A percentile compares a stretch with the other conserved stretches of the same genome.
phyloP scores from a whole-genome alignment of 2,113 vertebrate genomes.

The Corythaixoides concolor region DNA sequence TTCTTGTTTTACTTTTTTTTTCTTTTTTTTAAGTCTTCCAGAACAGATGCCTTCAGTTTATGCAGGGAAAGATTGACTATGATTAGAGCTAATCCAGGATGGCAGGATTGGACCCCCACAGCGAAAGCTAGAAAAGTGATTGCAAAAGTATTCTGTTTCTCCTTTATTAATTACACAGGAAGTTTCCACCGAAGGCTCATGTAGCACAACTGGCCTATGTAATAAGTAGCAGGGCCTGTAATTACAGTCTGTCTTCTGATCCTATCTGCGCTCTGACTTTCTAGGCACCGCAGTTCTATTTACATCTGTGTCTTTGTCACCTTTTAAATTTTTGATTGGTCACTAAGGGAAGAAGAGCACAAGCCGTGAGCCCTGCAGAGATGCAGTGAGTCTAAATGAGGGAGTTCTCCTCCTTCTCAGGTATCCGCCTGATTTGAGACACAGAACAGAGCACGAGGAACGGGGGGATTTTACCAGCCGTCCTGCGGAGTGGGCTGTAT shows the following conservation, averaged over 20 bases:
- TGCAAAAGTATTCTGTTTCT: conserved; percentile 66
- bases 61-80: conserved; percentile 31
- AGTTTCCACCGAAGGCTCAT: conserved; percentile 59
- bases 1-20: no score
- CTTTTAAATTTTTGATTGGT: conserved; percentile 51
- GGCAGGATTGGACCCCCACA: conserved; percentile 61
- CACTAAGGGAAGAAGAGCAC: not conserved
- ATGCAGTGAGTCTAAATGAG: not conserved
- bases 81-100: conserved; percentile 61
- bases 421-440: not conserved
- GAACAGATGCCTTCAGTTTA: conserved; percentile 60
- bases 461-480: not conserved
- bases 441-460: not conserved
- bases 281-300: conserved; percentile 34
- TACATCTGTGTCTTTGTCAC: conserved; percentile 41
- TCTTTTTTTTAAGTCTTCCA: not conserved
- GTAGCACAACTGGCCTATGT: conserved; percentile 60
- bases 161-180: conserved; percentile 65
- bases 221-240: conserved; percentile 68
- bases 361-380: rapidly evolving
- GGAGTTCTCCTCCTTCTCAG: not conserved
- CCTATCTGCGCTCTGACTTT: conserved; percentile 53
- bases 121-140: conserved; percentile 60
- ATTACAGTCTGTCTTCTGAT: conserved; percentile 64
- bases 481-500: not conserved